phyloP scores from a whole-genome alignment of 2,888 invertebrate species.

The Acleris cristana region DNA sequence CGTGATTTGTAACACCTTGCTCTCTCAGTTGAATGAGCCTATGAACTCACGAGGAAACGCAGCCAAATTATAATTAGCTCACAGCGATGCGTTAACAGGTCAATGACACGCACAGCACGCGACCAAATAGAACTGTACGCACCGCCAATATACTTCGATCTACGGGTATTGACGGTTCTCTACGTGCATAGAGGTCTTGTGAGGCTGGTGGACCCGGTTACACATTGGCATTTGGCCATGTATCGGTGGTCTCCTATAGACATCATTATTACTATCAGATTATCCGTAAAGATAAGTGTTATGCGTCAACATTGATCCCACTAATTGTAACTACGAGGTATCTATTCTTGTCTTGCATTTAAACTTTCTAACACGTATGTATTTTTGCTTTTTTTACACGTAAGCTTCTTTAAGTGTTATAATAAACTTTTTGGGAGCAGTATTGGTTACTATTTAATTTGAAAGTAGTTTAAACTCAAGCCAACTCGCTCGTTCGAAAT shows the following conservation, averaged over 20 bases:
- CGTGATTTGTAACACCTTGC: conserved; percentile 18
- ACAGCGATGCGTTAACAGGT: conserved; percentile 75
- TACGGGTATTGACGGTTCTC: conserved; percentile 27
- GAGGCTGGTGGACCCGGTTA: conserved; percentile 51
- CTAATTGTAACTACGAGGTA: background rate
- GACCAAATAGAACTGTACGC: conserved; percentile 60
- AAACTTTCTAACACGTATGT: background rate
- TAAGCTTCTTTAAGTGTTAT: conserved; percentile 9
- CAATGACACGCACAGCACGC: conserved; percentile 70
- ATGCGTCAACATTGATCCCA: background rate
- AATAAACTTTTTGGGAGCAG: conserved; percentile 10
- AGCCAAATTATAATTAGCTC: conserved; percentile 74
- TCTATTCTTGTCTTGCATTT: background rate
- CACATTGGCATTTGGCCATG: conserved; percentile 62
- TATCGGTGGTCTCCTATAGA: conserved; percentile 46
- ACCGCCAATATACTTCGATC: conserved; percentile 53
- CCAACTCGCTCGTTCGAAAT: conserved; percentile 42
- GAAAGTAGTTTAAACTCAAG: conserved; percentile 41
- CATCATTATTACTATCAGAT: conserved; percentile 13
- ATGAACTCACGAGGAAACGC: conserved; percentile 61
- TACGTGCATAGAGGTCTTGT: conserved; percentile 43
- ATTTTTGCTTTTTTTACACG: background rate
- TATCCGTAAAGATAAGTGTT: conserved; percentile 16
- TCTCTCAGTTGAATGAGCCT: conserved; percentile 21
- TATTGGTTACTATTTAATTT: conserved; percentile 23